These are phyloP conservation scores for Pachyrhynchus sulphureomaculatus DNA, from an alignment of 1,140 invertebrate genomes.

Conservation along the genomic window DNA sequence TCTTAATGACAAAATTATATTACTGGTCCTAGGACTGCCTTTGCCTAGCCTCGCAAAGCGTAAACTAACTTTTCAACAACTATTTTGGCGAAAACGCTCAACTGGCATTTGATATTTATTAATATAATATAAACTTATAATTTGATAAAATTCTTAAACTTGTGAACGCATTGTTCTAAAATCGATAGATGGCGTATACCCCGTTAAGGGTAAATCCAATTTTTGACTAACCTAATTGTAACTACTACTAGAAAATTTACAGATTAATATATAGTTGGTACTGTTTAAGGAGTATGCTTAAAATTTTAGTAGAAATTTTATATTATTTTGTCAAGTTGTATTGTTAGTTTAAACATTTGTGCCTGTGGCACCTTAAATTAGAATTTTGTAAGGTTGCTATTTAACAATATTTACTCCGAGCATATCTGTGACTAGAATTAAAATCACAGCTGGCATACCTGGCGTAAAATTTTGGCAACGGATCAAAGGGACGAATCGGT, in stretches of 20 bases:
- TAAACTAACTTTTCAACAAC: constrained; percentile 50
- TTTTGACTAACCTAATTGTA: constrained; percentile 41
- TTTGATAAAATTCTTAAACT: constrained; percentile 49
- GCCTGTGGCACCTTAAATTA: constrained; percentile 9
- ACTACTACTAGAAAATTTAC: constrained; percentile 46
- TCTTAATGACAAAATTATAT: not conserved
- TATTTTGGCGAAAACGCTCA: constrained; percentile 48
- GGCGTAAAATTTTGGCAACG: constrained; percentile 44
- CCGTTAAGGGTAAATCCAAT: constrained; percentile 1
- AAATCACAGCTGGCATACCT: constrained; percentile 39
- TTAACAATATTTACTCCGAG: constrained; percentile 33
- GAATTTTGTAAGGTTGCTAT: constrained; percentile 35
- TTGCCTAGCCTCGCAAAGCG: constrained; percentile 44
- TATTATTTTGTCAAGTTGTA: constrained; percentile 51
- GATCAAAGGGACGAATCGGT: constrained; percentile 29
- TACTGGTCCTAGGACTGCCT: constrained; percentile 21
- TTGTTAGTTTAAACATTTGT: constrained; percentile 33
- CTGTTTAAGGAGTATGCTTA: constrained; percentile 65
- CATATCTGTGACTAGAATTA: constrained; percentile 36
- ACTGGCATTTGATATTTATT: constrained; percentile 42
- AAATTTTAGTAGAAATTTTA: constrained; percentile 60
- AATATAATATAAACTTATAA: constrained; percentile 46
- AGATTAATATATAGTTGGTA: constrained; percentile 61
- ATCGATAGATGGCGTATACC: constrained; percentile 41
- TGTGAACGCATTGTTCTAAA: constrained; percentile 49